Evolutionary conservation across 2,888 invertebrate species (phyloP).

Genomic region (Arge pagana): DNA sequence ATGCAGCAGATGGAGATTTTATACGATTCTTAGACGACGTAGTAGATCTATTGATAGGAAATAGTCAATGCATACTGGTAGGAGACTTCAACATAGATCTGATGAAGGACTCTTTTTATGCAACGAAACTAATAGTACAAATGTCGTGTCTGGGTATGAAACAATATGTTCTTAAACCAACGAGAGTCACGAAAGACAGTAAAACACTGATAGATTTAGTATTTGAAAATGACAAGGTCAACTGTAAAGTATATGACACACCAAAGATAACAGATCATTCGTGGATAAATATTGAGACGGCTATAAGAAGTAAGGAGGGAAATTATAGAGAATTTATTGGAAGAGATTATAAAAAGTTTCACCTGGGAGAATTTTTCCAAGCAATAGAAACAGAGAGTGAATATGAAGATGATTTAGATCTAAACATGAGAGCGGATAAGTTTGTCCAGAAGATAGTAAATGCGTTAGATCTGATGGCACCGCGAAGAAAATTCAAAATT

Average conservation of each 20-base stretch:
- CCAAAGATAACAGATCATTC: too few relatives aligned
- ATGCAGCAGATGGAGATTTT: not conserved
- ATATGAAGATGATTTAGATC: constrained; percentile 1
- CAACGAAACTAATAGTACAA: not conserved
- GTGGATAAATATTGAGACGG: too few relatives aligned
- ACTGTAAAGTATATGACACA: too few relatives aligned
- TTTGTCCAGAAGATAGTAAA: not conserved
- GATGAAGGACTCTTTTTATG: not conserved
- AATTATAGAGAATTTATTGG: too few relatives aligned
- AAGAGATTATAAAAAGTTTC: too few relatives aligned
- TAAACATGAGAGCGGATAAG: too few relatives aligned
- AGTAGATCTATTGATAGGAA: not conserved
- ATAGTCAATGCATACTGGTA: not conserved
- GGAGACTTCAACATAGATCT: constrained; percentile 10
- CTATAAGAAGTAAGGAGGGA: too few relatives aligned
- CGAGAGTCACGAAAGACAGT: not conserved
- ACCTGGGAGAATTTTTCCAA: too few relatives aligned
- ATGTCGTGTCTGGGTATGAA: constrained; percentile 4
- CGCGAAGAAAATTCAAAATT: not conserved
- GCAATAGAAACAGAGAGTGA: too few relatives aligned
- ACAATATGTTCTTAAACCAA: not conserved
- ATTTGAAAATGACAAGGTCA: too few relatives aligned
- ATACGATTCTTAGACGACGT: not conserved
- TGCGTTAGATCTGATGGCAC: not conserved
- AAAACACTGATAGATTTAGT: too few relatives aligned